These are phyloP conservation scores for Hyposoter didymator DNA, from an alignment of 2,888 invertebrate genomes.

Conservation along the genomic window DNA sequence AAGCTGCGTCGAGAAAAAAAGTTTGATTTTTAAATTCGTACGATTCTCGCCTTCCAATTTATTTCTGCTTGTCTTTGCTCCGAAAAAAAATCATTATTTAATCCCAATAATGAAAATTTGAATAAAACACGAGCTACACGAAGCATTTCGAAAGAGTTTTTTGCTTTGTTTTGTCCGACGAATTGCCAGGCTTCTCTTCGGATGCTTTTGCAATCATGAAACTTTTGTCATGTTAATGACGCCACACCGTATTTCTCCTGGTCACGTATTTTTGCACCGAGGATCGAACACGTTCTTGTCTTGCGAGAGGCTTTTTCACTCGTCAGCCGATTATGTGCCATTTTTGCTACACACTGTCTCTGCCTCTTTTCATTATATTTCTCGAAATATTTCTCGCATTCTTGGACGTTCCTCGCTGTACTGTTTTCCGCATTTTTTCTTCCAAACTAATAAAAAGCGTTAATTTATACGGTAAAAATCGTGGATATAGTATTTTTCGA, in stretches of 20 bases:
- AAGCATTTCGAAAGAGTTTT: constrained; percentile 6
- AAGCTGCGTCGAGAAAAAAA: neutral
- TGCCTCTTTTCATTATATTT: constrained; percentile 6
- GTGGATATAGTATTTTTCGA: neutral
- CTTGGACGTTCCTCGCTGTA: neutral
- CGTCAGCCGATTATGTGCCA: constrained; percentile 29
- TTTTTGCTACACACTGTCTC: neutral
- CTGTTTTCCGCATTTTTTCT: neutral
- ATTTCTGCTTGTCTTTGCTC: neutral
- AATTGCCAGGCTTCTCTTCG: constrained; percentile 23
- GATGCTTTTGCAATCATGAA: constrained; percentile 60
- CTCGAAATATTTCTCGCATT: neutral
- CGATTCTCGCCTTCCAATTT: neutral
- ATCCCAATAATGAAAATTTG: neutral
- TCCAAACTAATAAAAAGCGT: neutral
- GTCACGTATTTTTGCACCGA: constrained; percentile 32
- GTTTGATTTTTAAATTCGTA: neutral
- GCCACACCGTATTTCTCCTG: constrained; percentile 27
- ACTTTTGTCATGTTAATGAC: constrained; percentile 68
- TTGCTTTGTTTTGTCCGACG: neutral
- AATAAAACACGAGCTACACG: constrained; percentile 3
- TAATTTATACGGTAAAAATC: neutral
- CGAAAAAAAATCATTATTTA: neutral
- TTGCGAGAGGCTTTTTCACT: constrained; percentile 13
- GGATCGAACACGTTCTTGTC: constrained; percentile 21